phyloP scores from a whole-genome alignment of 35 echinoderm and acorn worm genomes.

The Ptychodera flava region DNA sequence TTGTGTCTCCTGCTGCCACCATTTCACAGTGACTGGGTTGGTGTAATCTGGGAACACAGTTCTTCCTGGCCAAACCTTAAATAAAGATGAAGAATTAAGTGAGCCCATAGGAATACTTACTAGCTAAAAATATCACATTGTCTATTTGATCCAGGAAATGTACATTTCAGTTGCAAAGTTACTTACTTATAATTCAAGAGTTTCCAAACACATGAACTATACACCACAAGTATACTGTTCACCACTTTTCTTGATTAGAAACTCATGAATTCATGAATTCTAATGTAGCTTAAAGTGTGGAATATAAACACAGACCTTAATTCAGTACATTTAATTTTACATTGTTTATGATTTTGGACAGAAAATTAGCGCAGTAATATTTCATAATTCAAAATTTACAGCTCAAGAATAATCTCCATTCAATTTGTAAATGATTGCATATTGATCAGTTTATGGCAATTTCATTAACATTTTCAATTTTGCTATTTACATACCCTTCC shows the following conservation, averaged over 20 bases:
- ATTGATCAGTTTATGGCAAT: slow-evolving; percentile 35
- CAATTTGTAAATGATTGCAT: slow-evolving; percentile 46
- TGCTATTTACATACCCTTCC: slow-evolving; percentile 30
- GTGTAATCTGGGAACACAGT: slow-evolving; percentile 22
- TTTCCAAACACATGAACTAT: background rate
- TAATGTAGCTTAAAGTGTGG: no score
- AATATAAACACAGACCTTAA: background rate
- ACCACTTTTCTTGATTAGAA: slow-evolving; percentile 18
- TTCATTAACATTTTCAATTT: slow-evolving; percentile 32
- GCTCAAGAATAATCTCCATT: no score
- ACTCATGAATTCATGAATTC: slow-evolving; percentile 62
- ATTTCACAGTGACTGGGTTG: background rate
- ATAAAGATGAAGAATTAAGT: background rate
- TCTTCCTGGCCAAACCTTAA: slow-evolving; percentile 16
- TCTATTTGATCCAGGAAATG: slow-evolving; percentile 8
- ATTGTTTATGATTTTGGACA: no score
- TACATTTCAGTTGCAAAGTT: background rate
- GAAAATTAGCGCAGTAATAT: no score
- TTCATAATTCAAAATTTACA: no score
- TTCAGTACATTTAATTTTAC: background rate
- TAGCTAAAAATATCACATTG: background rate
- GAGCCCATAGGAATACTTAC: background rate
- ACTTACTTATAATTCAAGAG: background rate
- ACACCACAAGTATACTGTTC: background rate
- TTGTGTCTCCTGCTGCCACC: background rate